Conservation (phyloP, 2,797 vertebrate species). For the Gymnocypris eckloni region DNA sequence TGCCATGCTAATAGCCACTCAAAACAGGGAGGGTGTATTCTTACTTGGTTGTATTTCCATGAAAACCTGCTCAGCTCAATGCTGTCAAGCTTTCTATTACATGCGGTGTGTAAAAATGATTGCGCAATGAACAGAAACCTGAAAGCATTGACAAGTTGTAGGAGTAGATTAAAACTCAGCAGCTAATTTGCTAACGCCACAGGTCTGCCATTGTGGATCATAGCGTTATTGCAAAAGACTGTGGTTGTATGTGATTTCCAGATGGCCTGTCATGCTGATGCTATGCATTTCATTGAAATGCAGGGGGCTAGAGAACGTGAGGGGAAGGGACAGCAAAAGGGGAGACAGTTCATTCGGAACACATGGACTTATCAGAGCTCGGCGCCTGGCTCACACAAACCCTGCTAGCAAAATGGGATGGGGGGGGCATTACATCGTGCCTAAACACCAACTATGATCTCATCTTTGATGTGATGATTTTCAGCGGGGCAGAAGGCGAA, state of each 20-base stretch:
- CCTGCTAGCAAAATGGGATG: background rate
- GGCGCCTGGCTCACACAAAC: background rate
- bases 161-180: background rate
- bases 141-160: background rate
- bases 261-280: constrained; percentile 50
- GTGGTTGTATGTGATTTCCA: constrained; percentile 30
- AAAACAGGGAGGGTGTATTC: background rate
- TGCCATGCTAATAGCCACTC: constrained; percentile 37
- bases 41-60: background rate
- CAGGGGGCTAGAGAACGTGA: constrained; percentile 16
- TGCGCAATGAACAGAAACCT: background rate
- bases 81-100: background rate
- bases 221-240: background rate
- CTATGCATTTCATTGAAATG: constrained; percentile 23
- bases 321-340: constrained; percentile 13
- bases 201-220: background rate
- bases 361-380: constrained; percentile 31
- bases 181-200: constrained; percentile 19
- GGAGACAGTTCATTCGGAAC: background rate
- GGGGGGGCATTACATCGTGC: background rate
- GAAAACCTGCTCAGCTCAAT: background rate
- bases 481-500: constrained; percentile 19
- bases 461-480: constrained; percentile 50
- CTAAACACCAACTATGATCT: constrained; percentile 37
- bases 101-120: background rate